These are phyloP conservation scores for Fragum whitleyi DNA, from an alignment of 2,888 invertebrate genomes.

Conservation along the genomic window DNA sequence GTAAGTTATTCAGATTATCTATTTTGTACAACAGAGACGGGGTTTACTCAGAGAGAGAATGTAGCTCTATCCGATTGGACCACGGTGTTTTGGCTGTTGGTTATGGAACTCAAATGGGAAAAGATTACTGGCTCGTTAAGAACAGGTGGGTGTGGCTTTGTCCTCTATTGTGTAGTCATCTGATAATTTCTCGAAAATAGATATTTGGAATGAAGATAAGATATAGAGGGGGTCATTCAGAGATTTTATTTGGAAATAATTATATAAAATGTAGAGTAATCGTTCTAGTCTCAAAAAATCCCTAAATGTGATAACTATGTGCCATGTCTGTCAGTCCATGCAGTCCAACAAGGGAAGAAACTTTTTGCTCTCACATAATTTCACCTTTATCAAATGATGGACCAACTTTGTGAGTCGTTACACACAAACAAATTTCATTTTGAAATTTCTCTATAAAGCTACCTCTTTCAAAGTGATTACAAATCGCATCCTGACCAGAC, in stretches of 20 bases:
- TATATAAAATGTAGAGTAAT: neutral
- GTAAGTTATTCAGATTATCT: too few species aligned
- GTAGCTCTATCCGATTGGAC: slow-evolving; percentile 50
- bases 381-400: too few species aligned
- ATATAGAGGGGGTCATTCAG: neutral
- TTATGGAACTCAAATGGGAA: slow-evolving; percentile 58
- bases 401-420: too few species aligned
- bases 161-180: neutral
- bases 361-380: too few species aligned
- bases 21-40: slow-evolving; percentile 60
- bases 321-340: too few species aligned
- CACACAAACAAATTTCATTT: too few species aligned
- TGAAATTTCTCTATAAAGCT: too few species aligned
- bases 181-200: neutral
- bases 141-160: slow-evolving; percentile 73
- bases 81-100: slow-evolving; percentile 67
- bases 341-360: too few species aligned
- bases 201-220: neutral
- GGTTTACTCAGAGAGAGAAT: slow-evolving; percentile 60
- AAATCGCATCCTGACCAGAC: too few species aligned
- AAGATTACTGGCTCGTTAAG: slow-evolving; percentile 73
- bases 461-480: too few species aligned
- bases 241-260: neutral
- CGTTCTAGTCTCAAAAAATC: too few species aligned
- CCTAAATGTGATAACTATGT: too few species aligned